Conservation (phyloP, 2,888 invertebrate species). For the Falcaria lacertinaria region DNA sequence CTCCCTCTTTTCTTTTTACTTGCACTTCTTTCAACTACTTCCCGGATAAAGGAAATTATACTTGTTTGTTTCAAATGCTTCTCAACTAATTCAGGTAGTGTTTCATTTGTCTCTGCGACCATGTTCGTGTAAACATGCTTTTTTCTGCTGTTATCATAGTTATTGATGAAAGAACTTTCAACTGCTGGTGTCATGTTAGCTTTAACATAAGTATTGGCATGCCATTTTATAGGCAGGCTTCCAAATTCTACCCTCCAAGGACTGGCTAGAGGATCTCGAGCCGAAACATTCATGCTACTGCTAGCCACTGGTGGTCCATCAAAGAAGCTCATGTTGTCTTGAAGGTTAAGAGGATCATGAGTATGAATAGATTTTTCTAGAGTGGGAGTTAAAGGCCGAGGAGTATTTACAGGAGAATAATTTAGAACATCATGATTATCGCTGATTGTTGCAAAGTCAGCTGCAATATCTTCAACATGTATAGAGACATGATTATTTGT, state of each 20-base stretch:
- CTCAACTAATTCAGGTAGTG: conserved; percentile 35
- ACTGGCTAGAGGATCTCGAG: conserved; percentile 54
- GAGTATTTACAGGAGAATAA: conserved; percentile 64
- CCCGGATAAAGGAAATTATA: conserved; percentile 68
- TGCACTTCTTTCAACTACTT: conserved; percentile 53
- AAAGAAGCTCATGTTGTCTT: conserved; percentile 61
- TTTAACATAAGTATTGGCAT: conserved; percentile 63
- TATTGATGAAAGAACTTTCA: conserved; percentile 62
- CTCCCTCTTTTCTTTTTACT: conserved; percentile 48
- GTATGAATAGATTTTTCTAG: conserved; percentile 13
- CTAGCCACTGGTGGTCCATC: conserved; percentile 66
- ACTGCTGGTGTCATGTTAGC: conserved; percentile 74
- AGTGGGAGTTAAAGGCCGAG: conserved; percentile 24
- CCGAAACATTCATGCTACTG: conserved; percentile 64
- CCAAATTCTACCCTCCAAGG: conserved; percentile 72
- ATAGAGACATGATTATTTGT: conserved; percentile 45
- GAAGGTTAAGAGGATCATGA: conserved; percentile 56
- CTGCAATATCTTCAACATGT: conserved; percentile 60
- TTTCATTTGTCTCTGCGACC: conserved; percentile 36
- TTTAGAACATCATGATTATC: conserved; percentile 44
- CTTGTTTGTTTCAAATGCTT: conserved; percentile 63
- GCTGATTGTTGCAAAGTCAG: conserved; percentile 46
- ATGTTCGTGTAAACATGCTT: conserved; percentile 71
- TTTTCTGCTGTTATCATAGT: conserved; percentile 47
- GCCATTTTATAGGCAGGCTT: conserved; percentile 67